Evolutionary conservation across 1,140 invertebrate species (phyloP).

Genomic region (Solenopsis fugax): DNA sequence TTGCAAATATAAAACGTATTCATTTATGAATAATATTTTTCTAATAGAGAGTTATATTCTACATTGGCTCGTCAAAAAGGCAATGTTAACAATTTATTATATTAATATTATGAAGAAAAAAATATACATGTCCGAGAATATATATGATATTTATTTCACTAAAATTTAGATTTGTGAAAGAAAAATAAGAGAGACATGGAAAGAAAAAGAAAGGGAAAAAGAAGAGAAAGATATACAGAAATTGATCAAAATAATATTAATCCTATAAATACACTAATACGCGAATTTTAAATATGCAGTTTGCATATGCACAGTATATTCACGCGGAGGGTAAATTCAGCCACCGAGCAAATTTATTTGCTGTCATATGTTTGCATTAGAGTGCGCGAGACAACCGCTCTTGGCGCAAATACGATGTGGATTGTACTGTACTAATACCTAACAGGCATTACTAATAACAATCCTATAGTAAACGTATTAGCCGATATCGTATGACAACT

Average conservation of each 20-base stretch:
- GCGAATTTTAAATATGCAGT: not conserved
- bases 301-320: not conserved
- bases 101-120: constrained; percentile 2
- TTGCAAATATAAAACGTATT: constrained; percentile 12
- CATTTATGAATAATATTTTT: not conserved
- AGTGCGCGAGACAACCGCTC: not conserved
- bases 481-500: constrained; percentile 34
- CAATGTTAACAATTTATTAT: not conserved
- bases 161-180: not conserved
- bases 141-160: not conserved
- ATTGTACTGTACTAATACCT: constrained; percentile 49
- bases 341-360: not conserved
- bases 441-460: constrained; percentile 56
- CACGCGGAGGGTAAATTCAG: constrained; percentile 4
- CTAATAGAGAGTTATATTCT: constrained; percentile 1
- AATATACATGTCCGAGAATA: not conserved
- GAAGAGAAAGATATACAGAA: not conserved
- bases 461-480: constrained; percentile 51
- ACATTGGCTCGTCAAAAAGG: not conserved
- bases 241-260: not conserved
- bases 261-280: constrained; percentile 1
- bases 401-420: constrained; percentile 37
- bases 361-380: constrained; percentile 36
- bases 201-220: not conserved
- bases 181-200: too few species aligned